These are phyloP conservation scores for Luscinia luscinia DNA, from an alignment of 2,797 vertebrate genomes.

Conservation along the genomic window DNA sequence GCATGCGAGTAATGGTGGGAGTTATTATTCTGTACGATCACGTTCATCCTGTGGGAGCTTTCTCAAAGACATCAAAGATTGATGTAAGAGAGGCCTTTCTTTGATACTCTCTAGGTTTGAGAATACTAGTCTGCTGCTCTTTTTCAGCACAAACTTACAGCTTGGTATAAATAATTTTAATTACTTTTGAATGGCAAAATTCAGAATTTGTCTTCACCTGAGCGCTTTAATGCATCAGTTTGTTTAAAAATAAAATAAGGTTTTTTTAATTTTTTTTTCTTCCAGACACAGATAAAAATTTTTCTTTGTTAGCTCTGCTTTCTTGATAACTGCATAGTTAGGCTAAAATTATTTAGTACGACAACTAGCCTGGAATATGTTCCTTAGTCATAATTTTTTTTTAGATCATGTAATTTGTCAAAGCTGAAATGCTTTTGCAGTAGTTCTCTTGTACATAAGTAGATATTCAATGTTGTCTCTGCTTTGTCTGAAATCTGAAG, in stretches of 20 bases:
- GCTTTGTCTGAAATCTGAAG: neutral
- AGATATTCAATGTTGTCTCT: neutral
- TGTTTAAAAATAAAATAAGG: neutral
- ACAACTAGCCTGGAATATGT: neutral
- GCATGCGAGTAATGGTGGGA: slow-evolving; percentile 99
- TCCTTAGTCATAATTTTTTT: neutral
- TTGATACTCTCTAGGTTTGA: neutral
- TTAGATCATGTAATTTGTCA: neutral
- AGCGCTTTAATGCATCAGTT: neutral
- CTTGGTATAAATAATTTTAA: neutral
- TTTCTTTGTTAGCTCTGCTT: neutral
- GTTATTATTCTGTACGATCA: slow-evolving; percentile 99
- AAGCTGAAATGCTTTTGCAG: neutral
- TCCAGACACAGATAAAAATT: neutral
- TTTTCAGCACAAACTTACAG: neutral
- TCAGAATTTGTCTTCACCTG: neutral
- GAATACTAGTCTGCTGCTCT: neutral
- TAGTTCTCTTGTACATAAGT: neutral
- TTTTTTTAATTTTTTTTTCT: neutral
- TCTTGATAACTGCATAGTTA: neutral
- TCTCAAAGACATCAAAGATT: slow-evolving; percentile 98
- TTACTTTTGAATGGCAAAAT: neutral
- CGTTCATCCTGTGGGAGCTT: slow-evolving; percentile 96
- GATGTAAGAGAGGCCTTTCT: slow-evolving; percentile 84
- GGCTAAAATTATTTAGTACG: neutral